Conservation (phyloP, 1,140 invertebrate genomes). For the Dryas iulia region DNA sequence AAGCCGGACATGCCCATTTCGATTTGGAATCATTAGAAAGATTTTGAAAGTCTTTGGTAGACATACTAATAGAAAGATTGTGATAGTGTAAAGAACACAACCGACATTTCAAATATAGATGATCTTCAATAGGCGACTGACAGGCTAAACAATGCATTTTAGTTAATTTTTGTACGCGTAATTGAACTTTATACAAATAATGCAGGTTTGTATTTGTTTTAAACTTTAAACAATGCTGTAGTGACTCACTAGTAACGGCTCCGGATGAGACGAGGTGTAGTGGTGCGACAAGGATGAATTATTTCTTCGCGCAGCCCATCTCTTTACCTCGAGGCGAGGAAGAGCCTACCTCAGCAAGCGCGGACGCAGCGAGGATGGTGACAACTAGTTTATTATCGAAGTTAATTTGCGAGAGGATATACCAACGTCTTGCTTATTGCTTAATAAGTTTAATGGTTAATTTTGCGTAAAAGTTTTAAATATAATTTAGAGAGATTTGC, state of each 20-base stretch:
- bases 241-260: not conserved
- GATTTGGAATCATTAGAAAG: not conserved
- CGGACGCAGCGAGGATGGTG: not conserved
- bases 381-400: not conserved
- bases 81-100: not conserved
- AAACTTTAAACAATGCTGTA: not conserved
- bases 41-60: not conserved
- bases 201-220: not conserved
- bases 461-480: not conserved
- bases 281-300: not conserved
- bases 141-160: not conserved
- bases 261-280: not conserved
- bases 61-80: not conserved
- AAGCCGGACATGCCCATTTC: not conserved
- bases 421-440: not conserved
- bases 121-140: not conserved
- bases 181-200: not conserved
- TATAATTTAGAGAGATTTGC: not conserved
- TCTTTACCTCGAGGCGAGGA: not conserved
- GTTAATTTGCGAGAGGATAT: not conserved
- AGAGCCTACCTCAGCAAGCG: not conserved
- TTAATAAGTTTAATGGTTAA: not conserved
- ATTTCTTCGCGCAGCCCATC: not conserved
- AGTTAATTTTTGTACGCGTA: not conserved
- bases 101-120: not conserved